Evolutionary conservation across 2,797 vertebrate genomes (phyloP).

Genomic region (Poeciliopsis infans): DNA sequence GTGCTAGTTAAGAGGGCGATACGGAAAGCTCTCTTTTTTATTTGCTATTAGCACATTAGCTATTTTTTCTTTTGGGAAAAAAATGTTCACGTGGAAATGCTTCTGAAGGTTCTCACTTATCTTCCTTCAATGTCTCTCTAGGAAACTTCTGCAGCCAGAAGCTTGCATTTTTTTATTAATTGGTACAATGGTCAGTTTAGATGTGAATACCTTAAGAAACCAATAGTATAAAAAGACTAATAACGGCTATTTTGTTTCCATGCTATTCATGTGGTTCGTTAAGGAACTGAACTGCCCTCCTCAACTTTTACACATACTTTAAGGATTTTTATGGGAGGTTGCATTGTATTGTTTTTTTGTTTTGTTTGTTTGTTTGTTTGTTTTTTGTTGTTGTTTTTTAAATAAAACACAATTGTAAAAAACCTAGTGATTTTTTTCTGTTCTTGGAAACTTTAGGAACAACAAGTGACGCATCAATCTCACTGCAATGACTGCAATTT

Average conservation of each 20-base stretch:
- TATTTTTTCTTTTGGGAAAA: background rate
- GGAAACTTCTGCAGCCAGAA: background rate
- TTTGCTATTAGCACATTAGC: background rate
- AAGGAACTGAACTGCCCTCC: too few relatives aligned
- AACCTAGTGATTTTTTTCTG: background rate
- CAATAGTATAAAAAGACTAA: background rate
- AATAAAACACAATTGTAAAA: accelerated
- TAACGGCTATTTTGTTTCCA: background rate
- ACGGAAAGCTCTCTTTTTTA: background rate
- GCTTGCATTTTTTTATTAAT: background rate
- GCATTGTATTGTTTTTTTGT: too few relatives aligned
- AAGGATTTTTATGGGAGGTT: too few relatives aligned
- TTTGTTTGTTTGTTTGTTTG: too few relatives aligned
- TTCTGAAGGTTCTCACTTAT: background rate
- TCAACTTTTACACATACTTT: background rate
- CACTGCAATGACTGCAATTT: background rate
- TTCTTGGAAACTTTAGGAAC: background rate
- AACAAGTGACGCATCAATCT: background rate
- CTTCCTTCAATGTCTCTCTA: background rate
- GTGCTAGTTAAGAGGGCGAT: background rate
- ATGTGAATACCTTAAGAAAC: background rate
- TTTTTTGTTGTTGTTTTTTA: too few relatives aligned
- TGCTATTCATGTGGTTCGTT: background rate
- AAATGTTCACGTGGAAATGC: background rate
- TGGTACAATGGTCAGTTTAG: background rate